phyloP scores from a whole-genome alignment of 1,140 invertebrate species.

The Lucilia cuprina region DNA sequence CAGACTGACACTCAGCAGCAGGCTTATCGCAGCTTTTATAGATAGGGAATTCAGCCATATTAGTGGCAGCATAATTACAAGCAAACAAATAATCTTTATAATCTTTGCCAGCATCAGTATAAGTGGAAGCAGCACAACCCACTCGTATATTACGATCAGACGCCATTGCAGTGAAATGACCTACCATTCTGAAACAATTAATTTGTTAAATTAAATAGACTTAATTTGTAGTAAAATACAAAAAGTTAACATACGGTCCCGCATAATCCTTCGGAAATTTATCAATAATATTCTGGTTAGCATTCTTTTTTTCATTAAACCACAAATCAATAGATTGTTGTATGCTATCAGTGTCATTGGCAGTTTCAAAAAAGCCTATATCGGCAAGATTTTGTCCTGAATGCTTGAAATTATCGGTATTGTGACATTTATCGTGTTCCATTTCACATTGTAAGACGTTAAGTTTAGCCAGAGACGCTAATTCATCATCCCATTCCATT shows the following conservation, averaged over 20 bases:
- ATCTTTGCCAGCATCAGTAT: slow-evolving; percentile 24
- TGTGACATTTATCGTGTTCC: slow-evolving; percentile 52
- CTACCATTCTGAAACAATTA: slow-evolving; percentile 41
- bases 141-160: slow-evolving; percentile 49
- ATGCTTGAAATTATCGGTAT: slow-evolving; percentile 47
- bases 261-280: neutral
- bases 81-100: slow-evolving; percentile 35
- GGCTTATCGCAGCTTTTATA: slow-evolving; percentile 44
- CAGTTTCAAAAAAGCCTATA: neutral
- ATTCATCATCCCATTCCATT: slow-evolving; percentile 48
- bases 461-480: slow-evolving; percentile 29
- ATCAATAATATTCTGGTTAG: neutral
- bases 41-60: slow-evolving; percentile 47
- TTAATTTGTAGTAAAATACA: too few species aligned
- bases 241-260: neutral
- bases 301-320: slow-evolving; percentile 39
- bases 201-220: neutral
- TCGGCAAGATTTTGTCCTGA: slow-evolving; percentile 38
- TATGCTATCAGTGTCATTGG: neutral
- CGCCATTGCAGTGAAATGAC: slow-evolving; percentile 53
- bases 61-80: slow-evolving; percentile 57
- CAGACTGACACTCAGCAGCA: slow-evolving; percentile 49
- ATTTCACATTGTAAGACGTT: slow-evolving; percentile 42
- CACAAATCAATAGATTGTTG: slow-evolving; percentile 22
- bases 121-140: slow-evolving; percentile 45